These are phyloP conservation scores for Chelon labrosus DNA, from an alignment of 2,797 vertebrate genomes.

Conservation along the genomic window DNA sequence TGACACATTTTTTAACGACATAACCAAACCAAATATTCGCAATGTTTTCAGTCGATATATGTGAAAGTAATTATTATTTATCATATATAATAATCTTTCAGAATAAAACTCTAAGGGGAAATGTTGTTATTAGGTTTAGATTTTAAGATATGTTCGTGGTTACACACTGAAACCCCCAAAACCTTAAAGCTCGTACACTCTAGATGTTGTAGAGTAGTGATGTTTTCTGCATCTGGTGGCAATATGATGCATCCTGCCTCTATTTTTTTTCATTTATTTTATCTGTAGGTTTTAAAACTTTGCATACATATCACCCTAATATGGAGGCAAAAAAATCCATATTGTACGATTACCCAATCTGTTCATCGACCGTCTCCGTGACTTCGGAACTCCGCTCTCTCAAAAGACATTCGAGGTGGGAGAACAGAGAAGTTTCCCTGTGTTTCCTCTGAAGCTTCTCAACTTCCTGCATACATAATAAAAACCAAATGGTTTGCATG, in stretches of 20 bases:
- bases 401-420: conserved; percentile 75
- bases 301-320: not conserved
- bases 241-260: not conserved
- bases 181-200: not conserved
- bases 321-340: not conserved
- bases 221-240: not conserved
- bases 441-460: conserved; percentile 69
- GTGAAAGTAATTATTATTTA: not conserved
- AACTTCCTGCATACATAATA: conserved; percentile 60
- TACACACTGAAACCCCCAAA: not conserved
- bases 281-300: not conserved
- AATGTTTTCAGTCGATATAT: not conserved
- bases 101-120: not conserved
- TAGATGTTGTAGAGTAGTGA: no score
- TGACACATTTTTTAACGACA: no score
- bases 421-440: conserved; percentile 67
- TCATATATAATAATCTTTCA: not conserved
- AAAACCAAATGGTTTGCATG: conserved; percentile 21
- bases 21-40: not conserved
- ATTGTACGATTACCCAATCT: conserved; percentile 9
- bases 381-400: conserved; percentile 62
- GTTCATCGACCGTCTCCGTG: conserved; percentile 23
- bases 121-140: not conserved
- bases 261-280: not conserved
- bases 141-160: not conserved